Conservation (phyloP, 2,113 vertebrate genomes). For the Rhea pennata region DNA sequence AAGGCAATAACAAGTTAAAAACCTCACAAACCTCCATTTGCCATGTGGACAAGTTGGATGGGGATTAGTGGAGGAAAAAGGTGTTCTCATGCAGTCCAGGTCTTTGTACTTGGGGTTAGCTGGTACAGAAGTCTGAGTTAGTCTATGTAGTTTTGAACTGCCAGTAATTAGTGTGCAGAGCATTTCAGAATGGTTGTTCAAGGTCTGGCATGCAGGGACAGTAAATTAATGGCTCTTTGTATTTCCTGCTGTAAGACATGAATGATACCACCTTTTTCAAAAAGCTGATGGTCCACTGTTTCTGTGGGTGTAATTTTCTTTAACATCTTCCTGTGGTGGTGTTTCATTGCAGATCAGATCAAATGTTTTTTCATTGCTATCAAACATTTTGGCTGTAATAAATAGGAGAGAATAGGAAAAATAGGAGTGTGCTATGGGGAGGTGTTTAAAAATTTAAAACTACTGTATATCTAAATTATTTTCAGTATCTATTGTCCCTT, state of each 20-base stretch:
- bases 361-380: not conserved
- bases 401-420: not conserved
- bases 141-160: rapidly evolving
- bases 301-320: rapidly evolving
- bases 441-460: not conserved
- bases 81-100: not conserved
- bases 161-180: not conserved
- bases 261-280: not conserved
- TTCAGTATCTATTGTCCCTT: not conserved
- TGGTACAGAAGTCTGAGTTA: rapidly evolving
- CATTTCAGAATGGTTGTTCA: rapidly evolving
- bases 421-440: not conserved
- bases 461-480: not conserved
- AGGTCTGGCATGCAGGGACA: rapidly evolving
- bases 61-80: not conserved
- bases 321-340: not conserved
- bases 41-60: not conserved
- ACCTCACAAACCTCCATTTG: rapidly evolving
- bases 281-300: rapidly evolving
- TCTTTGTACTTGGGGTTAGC: rapidly evolving
- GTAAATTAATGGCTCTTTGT: rapidly evolving
- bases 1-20: not conserved
- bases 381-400: not conserved
- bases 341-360: not conserved
- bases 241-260: rapidly evolving